These are phyloP conservation scores for Gymnoscopelus braueri DNA, from an alignment of 2,797 vertebrate genomes.

Conservation along the genomic window DNA sequence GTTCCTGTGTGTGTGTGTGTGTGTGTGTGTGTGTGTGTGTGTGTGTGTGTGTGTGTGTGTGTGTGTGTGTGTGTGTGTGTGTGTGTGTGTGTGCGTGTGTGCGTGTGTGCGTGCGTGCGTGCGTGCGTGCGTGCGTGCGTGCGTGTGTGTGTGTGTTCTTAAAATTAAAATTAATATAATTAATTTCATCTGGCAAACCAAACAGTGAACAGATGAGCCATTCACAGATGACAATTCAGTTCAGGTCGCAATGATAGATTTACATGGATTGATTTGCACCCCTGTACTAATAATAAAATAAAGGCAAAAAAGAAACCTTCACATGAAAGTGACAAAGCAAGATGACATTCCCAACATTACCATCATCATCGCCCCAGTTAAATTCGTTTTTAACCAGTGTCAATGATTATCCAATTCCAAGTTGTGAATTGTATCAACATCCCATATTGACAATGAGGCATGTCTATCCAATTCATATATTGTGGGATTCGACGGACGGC, in stretches of 20 bases:
- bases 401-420: slow-evolving; percentile 54
- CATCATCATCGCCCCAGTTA: slow-evolving; percentile 22
- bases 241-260: slow-evolving; percentile 33
- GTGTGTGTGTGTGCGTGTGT: slow-evolving; percentile 30
- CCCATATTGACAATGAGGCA: slow-evolving; percentile 52
- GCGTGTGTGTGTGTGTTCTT: not conserved
- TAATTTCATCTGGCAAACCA: slow-evolving; percentile 18
- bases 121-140: slow-evolving; percentile 14
- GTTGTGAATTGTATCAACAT: slow-evolving; percentile 1
- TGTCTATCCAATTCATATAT: slow-evolving; percentile 22
- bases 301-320: slow-evolving; percentile 59
- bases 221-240: slow-evolving; percentile 7
- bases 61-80: slow-evolving; percentile 14
- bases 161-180: no score
- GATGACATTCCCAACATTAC: slow-evolving; percentile 57
- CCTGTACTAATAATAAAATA: slow-evolving; percentile 37
- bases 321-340: slow-evolving; percentile 64
- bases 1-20: not conserved
- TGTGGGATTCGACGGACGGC: slow-evolving; percentile 37
- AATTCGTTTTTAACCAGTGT: slow-evolving; percentile 33
- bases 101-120: slow-evolving; percentile 23
- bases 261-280: slow-evolving; percentile 30
- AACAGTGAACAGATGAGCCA: slow-evolving; percentile 30
- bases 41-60: slow-evolving; percentile 22
- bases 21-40: not conserved